Conservation (phyloP, 1,140 invertebrate genomes). For the Diuraphis noxia region DNA sequence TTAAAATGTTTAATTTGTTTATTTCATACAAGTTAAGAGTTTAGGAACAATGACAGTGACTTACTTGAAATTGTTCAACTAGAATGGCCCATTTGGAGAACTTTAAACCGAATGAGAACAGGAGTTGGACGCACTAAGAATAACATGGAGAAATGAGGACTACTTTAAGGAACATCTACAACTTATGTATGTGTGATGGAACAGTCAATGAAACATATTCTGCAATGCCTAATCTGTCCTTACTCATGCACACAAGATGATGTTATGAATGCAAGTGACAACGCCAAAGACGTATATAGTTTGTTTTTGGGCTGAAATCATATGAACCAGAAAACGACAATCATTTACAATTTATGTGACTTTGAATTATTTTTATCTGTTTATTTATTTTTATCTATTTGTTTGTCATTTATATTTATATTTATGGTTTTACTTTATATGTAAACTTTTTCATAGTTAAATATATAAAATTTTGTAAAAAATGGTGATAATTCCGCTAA, state of each 20-base stretch:
- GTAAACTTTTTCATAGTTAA: background rate
- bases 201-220: background rate
- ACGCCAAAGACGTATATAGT: background rate
- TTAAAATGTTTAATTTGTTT: no score
- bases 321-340: background rate
- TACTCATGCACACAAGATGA: background rate
- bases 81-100: background rate
- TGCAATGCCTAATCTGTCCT: background rate
- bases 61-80: background rate
- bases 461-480: no score
- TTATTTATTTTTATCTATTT: slow-evolving; percentile 1
- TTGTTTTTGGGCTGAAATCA: background rate
- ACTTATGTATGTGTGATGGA: background rate
- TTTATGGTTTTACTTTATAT: slow-evolving; percentile 12
- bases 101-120: slow-evolving; percentile 14
- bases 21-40: no score
- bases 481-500: no score
- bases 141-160: no score
- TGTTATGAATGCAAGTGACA: background rate
- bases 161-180: no score
- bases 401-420: background rate
- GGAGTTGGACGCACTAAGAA: background rate
- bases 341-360: background rate
- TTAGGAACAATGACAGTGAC: no score
- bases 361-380: background rate